Evolutionary conservation across 2,113 vertebrate species (phyloP).

Genomic region (Rhinolophus sinicus): DNA sequence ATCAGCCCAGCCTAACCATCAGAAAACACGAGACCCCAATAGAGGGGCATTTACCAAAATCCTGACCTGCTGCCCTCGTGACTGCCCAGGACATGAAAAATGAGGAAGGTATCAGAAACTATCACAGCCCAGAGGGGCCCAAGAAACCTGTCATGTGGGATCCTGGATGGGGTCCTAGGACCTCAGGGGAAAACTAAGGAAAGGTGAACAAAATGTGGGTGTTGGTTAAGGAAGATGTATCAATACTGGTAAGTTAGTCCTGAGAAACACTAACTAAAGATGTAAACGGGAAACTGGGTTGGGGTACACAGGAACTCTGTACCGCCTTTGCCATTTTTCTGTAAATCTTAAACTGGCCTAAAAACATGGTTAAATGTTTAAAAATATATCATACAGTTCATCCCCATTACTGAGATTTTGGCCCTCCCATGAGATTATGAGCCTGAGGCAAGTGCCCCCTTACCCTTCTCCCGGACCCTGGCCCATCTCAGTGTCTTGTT

Average conservation of each 20-base stretch:
- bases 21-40: not conserved
- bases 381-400: not conserved
- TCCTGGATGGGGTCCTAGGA: not conserved
- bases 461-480: not conserved
- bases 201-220: not conserved
- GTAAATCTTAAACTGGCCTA: not conserved
- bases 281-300: rapidly evolving
- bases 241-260: rapidly evolving
- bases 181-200: not conserved
- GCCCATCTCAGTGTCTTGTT: not conserved
- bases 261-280: too few relatives aligned
- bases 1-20: too few relatives aligned
- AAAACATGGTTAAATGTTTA: too few relatives aligned
- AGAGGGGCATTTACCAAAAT: not conserved
- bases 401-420: too few relatives aligned
- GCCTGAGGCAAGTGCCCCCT: not conserved
- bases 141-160: not conserved
- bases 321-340: not conserved
- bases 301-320: not conserved
- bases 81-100: not conserved
- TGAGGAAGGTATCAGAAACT: not conserved
- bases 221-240: not conserved
- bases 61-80: not conserved
- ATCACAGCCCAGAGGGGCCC: not conserved
- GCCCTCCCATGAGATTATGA: not conserved